phyloP scores from a whole-genome alignment of 2,797 vertebrate genomes.

The Macropus fuliginosus region DNA sequence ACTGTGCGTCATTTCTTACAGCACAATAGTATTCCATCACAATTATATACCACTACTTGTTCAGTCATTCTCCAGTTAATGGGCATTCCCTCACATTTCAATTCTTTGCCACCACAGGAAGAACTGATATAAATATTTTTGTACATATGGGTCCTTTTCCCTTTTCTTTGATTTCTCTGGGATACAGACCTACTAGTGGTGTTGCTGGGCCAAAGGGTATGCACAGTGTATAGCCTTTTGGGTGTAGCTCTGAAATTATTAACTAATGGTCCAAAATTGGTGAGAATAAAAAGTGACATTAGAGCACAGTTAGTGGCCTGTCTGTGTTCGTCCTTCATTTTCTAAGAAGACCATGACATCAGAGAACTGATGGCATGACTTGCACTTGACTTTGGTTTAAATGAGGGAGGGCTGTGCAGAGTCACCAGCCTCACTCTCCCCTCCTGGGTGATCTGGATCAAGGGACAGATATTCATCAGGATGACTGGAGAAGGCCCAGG shows the following conservation, averaged over 20 bases:
- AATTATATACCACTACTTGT: not conserved
- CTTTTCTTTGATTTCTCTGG: not conserved
- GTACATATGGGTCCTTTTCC: not conserved
- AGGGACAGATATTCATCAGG: too few relatives aligned
- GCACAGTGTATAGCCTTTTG: not conserved
- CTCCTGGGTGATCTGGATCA: too few relatives aligned
- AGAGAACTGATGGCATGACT: too few relatives aligned
- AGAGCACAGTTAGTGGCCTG: not conserved
- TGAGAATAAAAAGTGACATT: not conserved
- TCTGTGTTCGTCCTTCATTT: not conserved
- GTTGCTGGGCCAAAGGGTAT: not conserved
- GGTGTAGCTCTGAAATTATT: not conserved
- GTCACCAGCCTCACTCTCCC: too few relatives aligned
- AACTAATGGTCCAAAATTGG: not conserved
- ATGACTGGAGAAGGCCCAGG: too few relatives aligned
- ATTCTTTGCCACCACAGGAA: not conserved
- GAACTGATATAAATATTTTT: not conserved
- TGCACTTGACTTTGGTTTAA: too few relatives aligned
- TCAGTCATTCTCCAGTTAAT: not conserved
- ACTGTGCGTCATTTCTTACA: too few relatives aligned
- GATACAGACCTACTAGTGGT: too few relatives aligned
- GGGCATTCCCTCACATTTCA: not conserved
- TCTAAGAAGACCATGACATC: too few relatives aligned
- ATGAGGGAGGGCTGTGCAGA: too few relatives aligned
- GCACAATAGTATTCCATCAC: not conserved